Evolutionary conservation across 2,797 vertebrate genomes (phyloP).

Genomic region (Catharus ustulatus): DNA sequence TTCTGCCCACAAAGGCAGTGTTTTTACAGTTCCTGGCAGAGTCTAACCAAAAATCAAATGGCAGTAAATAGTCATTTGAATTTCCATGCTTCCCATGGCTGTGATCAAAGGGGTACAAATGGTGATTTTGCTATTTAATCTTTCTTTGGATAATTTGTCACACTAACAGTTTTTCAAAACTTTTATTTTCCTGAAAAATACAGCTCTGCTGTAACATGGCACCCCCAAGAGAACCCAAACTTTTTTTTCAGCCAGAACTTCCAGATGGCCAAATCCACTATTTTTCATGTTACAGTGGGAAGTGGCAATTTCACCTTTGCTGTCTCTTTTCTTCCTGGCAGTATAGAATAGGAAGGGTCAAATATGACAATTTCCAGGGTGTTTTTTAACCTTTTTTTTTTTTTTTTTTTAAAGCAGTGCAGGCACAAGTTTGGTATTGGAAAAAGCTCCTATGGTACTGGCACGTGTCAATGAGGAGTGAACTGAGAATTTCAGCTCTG

Average conservation of each 20-base stretch:
- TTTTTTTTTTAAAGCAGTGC: too few species aligned
- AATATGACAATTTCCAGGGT: background rate
- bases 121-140: background rate
- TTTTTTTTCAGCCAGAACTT: background rate
- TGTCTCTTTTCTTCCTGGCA: background rate
- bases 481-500: background rate
- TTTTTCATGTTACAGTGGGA: background rate
- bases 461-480: fast-evolving
- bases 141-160: background rate
- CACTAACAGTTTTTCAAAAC: background rate
- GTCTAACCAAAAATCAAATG: background rate
- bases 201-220: background rate
- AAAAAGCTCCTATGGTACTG: background rate
- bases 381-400: background rate
- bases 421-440: background rate
- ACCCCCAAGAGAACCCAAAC: background rate
- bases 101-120: background rate
- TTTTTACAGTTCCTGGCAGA: background rate
- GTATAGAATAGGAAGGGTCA: background rate
- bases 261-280: background rate
- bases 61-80: background rate
- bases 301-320: background rate
- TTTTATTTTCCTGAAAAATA: background rate
- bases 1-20: background rate
- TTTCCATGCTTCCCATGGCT: fast-evolving